Percentiles rank a stretch among this genome's conserved stretches.
Conservation (phyloP, 1,140 invertebrate species). For the Drosophila tani region DNA sequence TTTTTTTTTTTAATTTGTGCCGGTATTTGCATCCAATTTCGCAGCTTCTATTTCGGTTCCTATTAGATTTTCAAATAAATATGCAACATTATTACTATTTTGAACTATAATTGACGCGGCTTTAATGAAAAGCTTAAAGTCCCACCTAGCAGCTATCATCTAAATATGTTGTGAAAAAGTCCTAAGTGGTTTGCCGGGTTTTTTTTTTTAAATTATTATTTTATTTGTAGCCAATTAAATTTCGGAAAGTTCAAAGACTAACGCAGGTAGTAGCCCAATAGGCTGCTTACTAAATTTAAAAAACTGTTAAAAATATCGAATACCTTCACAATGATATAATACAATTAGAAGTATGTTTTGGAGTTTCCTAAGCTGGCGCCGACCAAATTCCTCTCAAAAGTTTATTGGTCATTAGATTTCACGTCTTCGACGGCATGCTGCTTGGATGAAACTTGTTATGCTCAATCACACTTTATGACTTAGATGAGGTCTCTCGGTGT, state of each 20-base stretch:
- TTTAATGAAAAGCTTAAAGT: too few relatives aligned
- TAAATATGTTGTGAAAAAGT: neutral
- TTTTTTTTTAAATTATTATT: neutral
- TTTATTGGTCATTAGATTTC: constrained; percentile 55
- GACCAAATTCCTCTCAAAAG: constrained; percentile 63
- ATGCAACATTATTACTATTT: too few relatives aligned
- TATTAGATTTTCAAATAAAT: too few relatives aligned
- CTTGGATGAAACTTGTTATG: constrained; percentile 39
- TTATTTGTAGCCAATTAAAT: neutral
- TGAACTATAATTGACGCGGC: too few relatives aligned
- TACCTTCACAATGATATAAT: neutral
- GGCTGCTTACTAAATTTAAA: neutral
- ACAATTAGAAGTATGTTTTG: neutral
- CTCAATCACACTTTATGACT: constrained; percentile 6
- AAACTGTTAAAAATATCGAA: neutral
- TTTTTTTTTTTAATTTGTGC: too few relatives aligned
- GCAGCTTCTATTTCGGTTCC: too few relatives aligned
- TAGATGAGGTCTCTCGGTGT: constrained; percentile 14
- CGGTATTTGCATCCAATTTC: too few relatives aligned
- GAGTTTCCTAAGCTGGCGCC: constrained; percentile 23
- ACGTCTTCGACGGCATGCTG: constrained; percentile 1
- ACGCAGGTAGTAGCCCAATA: neutral
- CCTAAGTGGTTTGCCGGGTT: neutral
- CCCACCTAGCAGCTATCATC: neutral
- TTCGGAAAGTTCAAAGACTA: constrained; percentile 10